Conservation (phyloP, 2,113 vertebrate species). For the rabbit (Oryctolagus cuniculus) region mOryCun1.1 NC_091432.1:189267501-189268000, state of each 20-base stretch:
- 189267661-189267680: not conserved
- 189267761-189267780: not conserved
- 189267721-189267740: not conserved
- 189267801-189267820: not conserved
- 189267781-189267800: not conserved
- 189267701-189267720: not conserved
- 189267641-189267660: not conserved
- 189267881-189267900: not conserved
- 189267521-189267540: conserved; percentile 53
- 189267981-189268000: not conserved
- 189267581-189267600: conserved; percentile 60
- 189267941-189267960: not conserved
- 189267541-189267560: conserved; percentile 16
- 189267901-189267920: conserved; percentile 18
- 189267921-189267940: not conserved
- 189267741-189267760: not conserved
- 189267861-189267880: not conserved
- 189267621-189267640: conserved; percentile 71
- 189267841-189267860: not conserved
- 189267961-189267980: not conserved
- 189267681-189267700: conserved; percentile 34
- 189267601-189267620: conserved; percentile 56
- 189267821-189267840: not conserved
- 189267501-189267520: not conserved
- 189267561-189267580: conserved; percentile 55